phyloP scores from a whole-genome alignment of 1,140 invertebrate species.

The Calosoma granatense region DNA sequence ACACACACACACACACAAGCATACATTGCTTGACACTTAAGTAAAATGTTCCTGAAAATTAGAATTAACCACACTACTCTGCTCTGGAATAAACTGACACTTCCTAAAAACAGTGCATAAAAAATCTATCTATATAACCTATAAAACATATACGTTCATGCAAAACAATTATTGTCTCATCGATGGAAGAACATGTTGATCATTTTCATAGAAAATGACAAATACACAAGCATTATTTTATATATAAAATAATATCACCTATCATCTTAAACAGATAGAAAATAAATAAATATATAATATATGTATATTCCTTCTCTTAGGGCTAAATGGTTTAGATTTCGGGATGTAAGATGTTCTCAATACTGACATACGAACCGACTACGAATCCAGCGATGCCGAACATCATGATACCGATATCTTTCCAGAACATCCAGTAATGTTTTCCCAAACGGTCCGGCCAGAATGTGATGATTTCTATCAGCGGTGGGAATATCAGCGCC shows the following conservation, averaged over 20 bases:
- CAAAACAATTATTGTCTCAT: neutral
- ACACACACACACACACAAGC: too few relatives aligned
- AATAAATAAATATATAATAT: neutral
- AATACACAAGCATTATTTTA: neutral
- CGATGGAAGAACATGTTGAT: neutral
- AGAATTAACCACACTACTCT: too few relatives aligned
- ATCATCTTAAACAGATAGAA: neutral
- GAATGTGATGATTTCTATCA: constrained; percentile 79
- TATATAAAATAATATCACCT: neutral
- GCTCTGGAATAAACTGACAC: too few relatives aligned
- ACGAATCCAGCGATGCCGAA: constrained; percentile 67
- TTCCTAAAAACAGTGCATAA: too few relatives aligned
- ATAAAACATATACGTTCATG: neutral
- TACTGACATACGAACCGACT: constrained; percentile 68
- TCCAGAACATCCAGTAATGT: constrained; percentile 53
- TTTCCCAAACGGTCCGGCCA: constrained; percentile 54
- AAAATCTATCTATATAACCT: too few relatives aligned
- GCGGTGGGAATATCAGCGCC: constrained; percentile 82
- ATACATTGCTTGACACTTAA: too few relatives aligned
- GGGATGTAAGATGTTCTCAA: constrained; percentile 50
- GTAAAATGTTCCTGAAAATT: too few relatives aligned
- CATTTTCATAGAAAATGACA: constrained; percentile 7
- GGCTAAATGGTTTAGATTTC: constrained; percentile 15
- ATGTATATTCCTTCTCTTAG: neutral
- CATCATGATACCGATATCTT: constrained; percentile 58